phyloP scores from a whole-genome alignment of 1,140 invertebrate species.

The Drosophila takahashii region DNA sequence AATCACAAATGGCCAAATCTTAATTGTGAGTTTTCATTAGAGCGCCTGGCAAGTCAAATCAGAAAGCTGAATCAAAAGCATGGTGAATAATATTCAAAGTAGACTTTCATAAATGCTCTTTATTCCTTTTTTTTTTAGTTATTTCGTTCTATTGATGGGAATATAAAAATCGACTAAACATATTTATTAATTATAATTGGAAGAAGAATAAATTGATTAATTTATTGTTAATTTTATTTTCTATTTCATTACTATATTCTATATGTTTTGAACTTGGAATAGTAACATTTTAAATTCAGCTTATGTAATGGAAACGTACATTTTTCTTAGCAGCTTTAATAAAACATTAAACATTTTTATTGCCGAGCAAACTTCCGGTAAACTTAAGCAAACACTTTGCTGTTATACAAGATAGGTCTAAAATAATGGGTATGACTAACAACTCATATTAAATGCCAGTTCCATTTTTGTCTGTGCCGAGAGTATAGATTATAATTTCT shows the following conservation, averaged over 20 bases:
- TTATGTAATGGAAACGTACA: too few relatives aligned
- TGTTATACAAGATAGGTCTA: neutral
- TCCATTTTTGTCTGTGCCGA: neutral
- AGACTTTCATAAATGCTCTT: constrained; percentile 17
- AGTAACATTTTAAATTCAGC: neutral
- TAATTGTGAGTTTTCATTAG: constrained; percentile 35
- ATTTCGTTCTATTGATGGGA: too few relatives aligned
- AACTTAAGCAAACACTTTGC: neutral
- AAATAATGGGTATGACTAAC: neutral
- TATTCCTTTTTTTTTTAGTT: neutral
- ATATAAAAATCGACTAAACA: too few relatives aligned
- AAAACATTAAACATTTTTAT: neutral
- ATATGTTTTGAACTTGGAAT: too few relatives aligned
- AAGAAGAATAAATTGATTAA: too few relatives aligned
- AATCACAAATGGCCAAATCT: constrained; percentile 35
- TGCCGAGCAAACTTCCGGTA: neutral
- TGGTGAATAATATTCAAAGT: neutral
- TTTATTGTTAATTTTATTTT: too few relatives aligned
- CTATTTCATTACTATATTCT: too few relatives aligned
- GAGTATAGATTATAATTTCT: too few relatives aligned
- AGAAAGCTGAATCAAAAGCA: constrained; percentile 22
- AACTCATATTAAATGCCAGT: neutral
- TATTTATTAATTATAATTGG: too few relatives aligned
- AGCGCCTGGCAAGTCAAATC: neutral
- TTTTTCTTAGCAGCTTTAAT: neutral